phyloP scores from a whole-genome alignment of 92 coral and sea anemone genomes.

The Virgularia gustaviana region DNA sequence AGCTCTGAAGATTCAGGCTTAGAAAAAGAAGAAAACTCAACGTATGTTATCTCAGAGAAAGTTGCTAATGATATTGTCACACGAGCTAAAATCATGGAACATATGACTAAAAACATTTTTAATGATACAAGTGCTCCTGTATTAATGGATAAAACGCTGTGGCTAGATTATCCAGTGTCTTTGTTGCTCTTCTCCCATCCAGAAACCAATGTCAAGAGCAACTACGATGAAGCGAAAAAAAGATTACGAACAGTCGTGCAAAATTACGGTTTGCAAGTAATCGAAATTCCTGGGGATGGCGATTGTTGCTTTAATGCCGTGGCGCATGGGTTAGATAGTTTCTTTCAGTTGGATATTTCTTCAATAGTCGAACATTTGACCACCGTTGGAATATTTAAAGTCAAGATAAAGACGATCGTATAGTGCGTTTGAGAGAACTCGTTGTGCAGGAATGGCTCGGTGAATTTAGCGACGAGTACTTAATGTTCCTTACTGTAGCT shows the following conservation, averaged over 20 bases:
- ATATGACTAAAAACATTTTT: neutral
- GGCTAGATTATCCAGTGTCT: conserved; percentile 6
- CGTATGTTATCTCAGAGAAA: neutral
- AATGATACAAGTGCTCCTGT: neutral
- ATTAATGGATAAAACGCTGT: neutral
- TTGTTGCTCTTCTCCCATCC: conserved; percentile 24
- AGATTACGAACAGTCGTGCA: neutral
- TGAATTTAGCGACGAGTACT: neutral
- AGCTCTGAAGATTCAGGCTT: neutral
- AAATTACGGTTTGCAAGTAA: neutral
- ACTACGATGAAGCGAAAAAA: neutral
- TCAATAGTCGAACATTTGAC: neutral
- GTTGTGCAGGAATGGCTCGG: conserved; percentile 30
- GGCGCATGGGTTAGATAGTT: too few species aligned
- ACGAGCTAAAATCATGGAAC: neutral
- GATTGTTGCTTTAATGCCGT: conserved; percentile 7
- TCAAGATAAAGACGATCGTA: neutral
- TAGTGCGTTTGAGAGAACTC: conserved; percentile 3
- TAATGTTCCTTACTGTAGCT: conserved; percentile 13
- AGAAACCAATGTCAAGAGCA: neutral
- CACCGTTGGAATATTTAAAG: neutral
- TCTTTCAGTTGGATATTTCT: too few species aligned
- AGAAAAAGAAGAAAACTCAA: neutral
- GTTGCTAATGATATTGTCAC: neutral
- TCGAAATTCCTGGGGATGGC: neutral